Base-by-base conservation (phyloP, 2,888 invertebrate genomes). In the Ariolimax columbianus region DNA sequence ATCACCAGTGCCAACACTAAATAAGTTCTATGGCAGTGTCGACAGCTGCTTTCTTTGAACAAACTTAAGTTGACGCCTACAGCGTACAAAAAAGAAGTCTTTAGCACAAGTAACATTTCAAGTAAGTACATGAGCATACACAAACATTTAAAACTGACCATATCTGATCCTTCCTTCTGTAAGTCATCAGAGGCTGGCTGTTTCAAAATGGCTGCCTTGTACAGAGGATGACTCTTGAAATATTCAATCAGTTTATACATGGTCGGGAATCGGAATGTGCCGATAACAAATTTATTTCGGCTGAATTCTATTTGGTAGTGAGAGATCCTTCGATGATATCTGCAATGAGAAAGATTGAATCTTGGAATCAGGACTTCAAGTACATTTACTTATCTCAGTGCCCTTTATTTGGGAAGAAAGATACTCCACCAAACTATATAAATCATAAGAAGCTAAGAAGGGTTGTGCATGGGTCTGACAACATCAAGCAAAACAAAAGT, bases 301-400 rank as follows among this genome's bases (percentile, higher is more conserved):
- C 98, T 98, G 78, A 97, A 96, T 94, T 97, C 97, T 86, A 99
- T 97, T 77, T 98, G 96, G 94, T 99, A 99, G 94, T 99, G 99
- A 94, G 99, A 99, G 88, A 99, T 98, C 94, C 97, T 97, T 82
- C 66, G 73, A 40, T 36, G 81, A 68, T 77, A 70, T 75, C 85
- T 81, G 51, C 26, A 59, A 59, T 70, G 0, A 66, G 7, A 82
- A 75, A 19, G 26, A 63, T 43, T 9, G 23, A 23, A 63, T 33
- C 23, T 40, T 72, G 26, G 6, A 40, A 40, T 26, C 38, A 70
- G 19, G 36, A 36, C 7, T 38, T 70, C 4, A 33, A 33, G 30
- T 9, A 33, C 17, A 59, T 59, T 59, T 9, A n/a, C n/a, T n/a
- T n/a, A n/a, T n/a, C n/a, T n/a, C n/a, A n/a, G n/a, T n/a, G n/a